Percentiles rank a stretch among this genome's conserved stretches.
Evolutionary conservation across 1,140 invertebrate genomes (phyloP).

Genomic region (Drosophila teissieri): DNA sequence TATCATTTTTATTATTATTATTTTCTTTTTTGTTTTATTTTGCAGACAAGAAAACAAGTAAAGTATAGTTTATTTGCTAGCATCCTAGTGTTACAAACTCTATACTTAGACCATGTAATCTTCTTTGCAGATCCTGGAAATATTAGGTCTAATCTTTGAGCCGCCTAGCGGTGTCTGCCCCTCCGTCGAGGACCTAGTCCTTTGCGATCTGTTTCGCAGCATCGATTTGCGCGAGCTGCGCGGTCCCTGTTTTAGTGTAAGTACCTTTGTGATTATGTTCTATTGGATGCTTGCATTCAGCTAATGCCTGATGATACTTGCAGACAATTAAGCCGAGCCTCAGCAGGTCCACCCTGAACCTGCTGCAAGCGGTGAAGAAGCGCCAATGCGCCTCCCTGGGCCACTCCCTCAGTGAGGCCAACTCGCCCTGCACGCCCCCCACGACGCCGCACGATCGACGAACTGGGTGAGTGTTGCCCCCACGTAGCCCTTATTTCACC

Average conservation of each 20-base stretch:
- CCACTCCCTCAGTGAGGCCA: slow-evolving; percentile 81
- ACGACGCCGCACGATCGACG: slow-evolving; percentile 83
- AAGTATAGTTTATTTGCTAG: slow-evolving; percentile 4
- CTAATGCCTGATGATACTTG: no score
- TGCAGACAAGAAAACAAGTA: slow-evolving; percentile 11
- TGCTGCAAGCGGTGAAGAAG: slow-evolving; percentile 83
- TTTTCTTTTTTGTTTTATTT: slow-evolving; percentile 8
- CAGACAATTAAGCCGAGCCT: slow-evolving; percentile 84
- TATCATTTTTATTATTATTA: slow-evolving; percentile 5
- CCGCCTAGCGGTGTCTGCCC: slow-evolving; percentile 88
- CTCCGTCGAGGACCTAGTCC: slow-evolving; percentile 90
- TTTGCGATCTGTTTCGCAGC: slow-evolving; percentile 93
- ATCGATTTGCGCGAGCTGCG: slow-evolving; percentile 94
- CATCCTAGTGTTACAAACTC: not conserved
- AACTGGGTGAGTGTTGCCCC: slow-evolving; percentile 71
- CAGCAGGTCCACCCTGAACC: slow-evolving; percentile 80
- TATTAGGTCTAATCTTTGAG: slow-evolving; percentile 93
- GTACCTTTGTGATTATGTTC: no score
- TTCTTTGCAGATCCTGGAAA: slow-evolving; percentile 88
- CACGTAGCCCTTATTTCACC: slow-evolving; percentile 23
- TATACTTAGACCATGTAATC: not conserved
- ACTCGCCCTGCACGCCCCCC: slow-evolving; percentile 83
- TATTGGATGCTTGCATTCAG: no score
- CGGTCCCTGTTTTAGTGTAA: slow-evolving; percentile 87
- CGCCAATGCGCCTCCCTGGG: slow-evolving; percentile 82